Evolutionary conservation across 2,113 vertebrate genomes (phyloP).

Genomic region (Lota lota): DNA sequence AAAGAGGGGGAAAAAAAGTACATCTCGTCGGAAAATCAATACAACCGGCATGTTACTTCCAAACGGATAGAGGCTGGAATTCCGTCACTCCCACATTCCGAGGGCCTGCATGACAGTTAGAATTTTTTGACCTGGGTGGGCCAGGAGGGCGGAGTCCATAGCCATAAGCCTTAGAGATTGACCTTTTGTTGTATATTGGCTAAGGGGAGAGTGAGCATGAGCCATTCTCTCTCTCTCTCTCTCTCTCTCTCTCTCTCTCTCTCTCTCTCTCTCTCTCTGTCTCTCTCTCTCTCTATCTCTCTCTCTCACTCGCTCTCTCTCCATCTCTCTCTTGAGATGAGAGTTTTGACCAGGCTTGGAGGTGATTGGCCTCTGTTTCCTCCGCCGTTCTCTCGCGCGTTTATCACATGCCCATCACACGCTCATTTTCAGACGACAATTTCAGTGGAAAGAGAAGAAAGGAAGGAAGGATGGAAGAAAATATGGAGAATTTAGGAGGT

Average conservation of each 20-base stretch:
- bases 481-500: too few species aligned
- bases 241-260: conserved; percentile 3
- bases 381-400: conserved; percentile 49
- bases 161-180: conserved; percentile 9
- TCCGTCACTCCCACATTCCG: conserved; percentile 26
- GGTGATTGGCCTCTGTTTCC: conserved; percentile 47
- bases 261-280: background rate
- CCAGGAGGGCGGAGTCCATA: conserved; percentile 14
- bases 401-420: conserved; percentile 30
- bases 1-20: conserved; percentile 4
- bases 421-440: too few species aligned
- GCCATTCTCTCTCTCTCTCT: background rate
- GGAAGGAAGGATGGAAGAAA: too few species aligned
- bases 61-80: conserved; percentile 11
- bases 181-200: conserved; percentile 3
- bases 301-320: too few species aligned
- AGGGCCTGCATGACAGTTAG: background rate
- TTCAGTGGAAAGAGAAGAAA: too few species aligned
- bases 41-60: conserved; percentile 5
- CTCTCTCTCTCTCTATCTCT: conserved; percentile 3
- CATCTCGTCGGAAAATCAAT: conserved; percentile 22
- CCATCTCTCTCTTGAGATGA: background rate
- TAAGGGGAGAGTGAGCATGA: background rate
- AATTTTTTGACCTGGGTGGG: conserved; percentile 14
- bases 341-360: conserved; percentile 44